Evolutionary conservation across 2,797 vertebrate species (phyloP).

Genomic region (Muscicapa comitata): DNA sequence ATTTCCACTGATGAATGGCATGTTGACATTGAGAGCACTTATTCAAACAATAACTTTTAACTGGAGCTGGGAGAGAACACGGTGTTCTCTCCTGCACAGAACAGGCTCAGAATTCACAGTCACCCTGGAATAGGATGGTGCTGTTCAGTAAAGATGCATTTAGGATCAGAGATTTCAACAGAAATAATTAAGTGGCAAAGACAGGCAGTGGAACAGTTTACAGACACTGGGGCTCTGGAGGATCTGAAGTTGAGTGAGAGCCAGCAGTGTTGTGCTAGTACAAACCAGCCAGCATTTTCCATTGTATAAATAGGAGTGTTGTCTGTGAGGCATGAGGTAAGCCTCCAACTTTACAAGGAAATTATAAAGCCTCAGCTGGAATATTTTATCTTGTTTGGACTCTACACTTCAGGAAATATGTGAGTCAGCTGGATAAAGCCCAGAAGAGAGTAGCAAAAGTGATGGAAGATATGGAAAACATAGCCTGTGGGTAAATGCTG

Average conservation of each 20-base stretch:
- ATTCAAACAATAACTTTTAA: background rate
- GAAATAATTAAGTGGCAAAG: conserved; percentile 22
- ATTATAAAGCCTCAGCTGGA: conserved; percentile 36
- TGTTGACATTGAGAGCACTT: background rate
- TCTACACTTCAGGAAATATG: background rate
- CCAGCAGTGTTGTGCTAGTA: conserved; percentile 9
- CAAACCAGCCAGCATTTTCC: conserved; percentile 40
- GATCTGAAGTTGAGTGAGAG: background rate
- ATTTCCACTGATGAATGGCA: conserved; percentile 1
- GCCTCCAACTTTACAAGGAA: conserved; percentile 25
- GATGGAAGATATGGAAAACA: background rate
- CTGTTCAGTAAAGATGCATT: background rate
- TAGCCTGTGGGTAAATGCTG: background rate
- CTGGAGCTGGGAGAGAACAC: conserved; percentile 6
- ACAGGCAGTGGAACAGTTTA: conserved; percentile 5
- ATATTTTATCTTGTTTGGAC: conserved; percentile 48
- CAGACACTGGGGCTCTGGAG: background rate
- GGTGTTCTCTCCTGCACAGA: background rate
- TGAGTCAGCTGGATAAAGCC: background rate
- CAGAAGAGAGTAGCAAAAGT: background rate
- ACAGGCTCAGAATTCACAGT: background rate
- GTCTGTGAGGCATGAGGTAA: conserved; percentile 22
- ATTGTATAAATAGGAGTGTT: conserved; percentile 1
- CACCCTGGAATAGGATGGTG: background rate
- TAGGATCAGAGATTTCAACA: background rate